phyloP scores from a whole-genome alignment of 1,140 invertebrate species.

The Drosophila nikananu region DNA sequence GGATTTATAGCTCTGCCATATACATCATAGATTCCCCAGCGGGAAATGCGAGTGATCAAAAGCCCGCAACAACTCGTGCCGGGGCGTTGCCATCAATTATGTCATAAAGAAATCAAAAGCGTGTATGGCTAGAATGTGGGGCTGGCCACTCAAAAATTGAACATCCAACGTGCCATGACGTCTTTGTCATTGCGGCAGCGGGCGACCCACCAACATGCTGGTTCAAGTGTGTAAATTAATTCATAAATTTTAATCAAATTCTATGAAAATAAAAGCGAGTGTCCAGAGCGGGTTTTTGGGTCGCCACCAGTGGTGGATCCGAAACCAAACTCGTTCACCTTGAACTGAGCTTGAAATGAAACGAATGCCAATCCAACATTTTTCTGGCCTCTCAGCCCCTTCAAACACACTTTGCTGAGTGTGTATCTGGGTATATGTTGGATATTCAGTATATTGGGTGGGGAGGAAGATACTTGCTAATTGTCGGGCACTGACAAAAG shows the following conservation, averaged over 20 bases:
- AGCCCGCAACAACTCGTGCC: constrained; percentile 40
- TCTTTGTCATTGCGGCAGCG: constrained; percentile 23
- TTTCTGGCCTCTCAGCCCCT: constrained; percentile 14
- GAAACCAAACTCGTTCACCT: constrained; percentile 45
- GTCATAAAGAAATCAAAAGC: constrained; percentile 50
- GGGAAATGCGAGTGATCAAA: constrained; percentile 16
- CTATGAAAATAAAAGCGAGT: constrained; percentile 44
- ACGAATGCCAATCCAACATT: constrained; percentile 26
- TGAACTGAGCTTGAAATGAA: constrained; percentile 50
- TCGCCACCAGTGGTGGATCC: constrained; percentile 17
- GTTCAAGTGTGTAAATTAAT: constrained; percentile 52
- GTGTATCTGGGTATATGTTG: constrained; percentile 10
- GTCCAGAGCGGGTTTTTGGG: constrained; percentile 44
- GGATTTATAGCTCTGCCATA: constrained; percentile 12
- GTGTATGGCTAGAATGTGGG: constrained; percentile 11
- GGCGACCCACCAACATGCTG: constrained; percentile 25
- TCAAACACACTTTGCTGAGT: constrained; percentile 13
- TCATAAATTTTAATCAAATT: constrained; percentile 71
- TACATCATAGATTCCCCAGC: constrained; percentile 27
- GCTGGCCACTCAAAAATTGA: constrained; percentile 30
- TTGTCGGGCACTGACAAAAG: constrained; percentile 30
- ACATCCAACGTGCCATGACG: constrained; percentile 36
- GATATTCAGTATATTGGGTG: neutral
- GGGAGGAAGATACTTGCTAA: constrained; percentile 31
- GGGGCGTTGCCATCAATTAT: constrained; percentile 63